phyloP scores from a whole-genome alignment of 2,888 invertebrate species.

The Zonitis immaculata region DNA sequence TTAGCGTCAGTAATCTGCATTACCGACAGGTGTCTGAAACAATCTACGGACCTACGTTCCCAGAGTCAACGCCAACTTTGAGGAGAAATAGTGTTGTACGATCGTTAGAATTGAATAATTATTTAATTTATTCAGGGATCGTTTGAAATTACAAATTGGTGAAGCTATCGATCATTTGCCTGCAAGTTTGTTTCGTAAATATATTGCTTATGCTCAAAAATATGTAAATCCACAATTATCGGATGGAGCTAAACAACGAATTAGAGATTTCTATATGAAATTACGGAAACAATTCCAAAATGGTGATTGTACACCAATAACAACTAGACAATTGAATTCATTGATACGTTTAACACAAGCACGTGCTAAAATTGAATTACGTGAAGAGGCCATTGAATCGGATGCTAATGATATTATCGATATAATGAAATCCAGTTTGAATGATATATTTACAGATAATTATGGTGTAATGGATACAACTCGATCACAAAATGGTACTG shows the following conservation, averaged over 20 bases:
- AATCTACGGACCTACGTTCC: too few relatives aligned
- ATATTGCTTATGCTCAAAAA: conserved; percentile 85
- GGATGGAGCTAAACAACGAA: conserved; percentile 62
- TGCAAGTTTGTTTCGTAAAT: conserved; percentile 74
- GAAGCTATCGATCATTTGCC: conserved; percentile 71
- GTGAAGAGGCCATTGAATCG: conserved; percentile 69
- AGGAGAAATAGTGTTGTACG: too few relatives aligned
- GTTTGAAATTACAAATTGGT: conserved; percentile 56
- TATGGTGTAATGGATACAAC: conserved; percentile 61
- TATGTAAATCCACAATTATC: conserved; percentile 79
- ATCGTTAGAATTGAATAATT: too few relatives aligned
- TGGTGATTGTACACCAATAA: conserved; percentile 72
- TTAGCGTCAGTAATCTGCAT: too few relatives aligned
- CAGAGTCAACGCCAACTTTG: too few relatives aligned
- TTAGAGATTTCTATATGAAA: conserved; percentile 77
- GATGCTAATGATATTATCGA: conserved; percentile 87
- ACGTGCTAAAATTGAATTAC: conserved; percentile 79
- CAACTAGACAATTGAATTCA: conserved; percentile 83
- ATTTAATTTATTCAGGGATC: too few relatives aligned
- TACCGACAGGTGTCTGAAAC: too few relatives aligned
- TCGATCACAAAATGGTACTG: conserved; percentile 67
- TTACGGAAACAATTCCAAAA: conserved; percentile 65
- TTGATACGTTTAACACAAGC: conserved; percentile 83
- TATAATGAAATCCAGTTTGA: conserved; percentile 73
- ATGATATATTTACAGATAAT: conserved; percentile 71